These are phyloP conservation scores for Archips xylosteana DNA, from an alignment of 2,888 invertebrate genomes.

Conservation along the genomic window DNA sequence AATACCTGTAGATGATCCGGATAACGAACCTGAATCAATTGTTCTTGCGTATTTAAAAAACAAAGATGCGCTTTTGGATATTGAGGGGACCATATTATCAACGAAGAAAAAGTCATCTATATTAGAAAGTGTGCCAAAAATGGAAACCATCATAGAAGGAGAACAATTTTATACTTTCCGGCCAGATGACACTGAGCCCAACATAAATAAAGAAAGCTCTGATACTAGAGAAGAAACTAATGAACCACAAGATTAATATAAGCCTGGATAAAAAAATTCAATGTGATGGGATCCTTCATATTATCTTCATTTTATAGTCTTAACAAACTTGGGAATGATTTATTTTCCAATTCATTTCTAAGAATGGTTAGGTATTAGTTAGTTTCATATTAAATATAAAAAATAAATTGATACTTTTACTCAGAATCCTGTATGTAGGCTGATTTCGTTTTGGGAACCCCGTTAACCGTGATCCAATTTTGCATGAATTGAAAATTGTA, in stretches of 20 bases:
- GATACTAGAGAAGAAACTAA: not conserved
- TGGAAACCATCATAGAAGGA: constrained; percentile 69
- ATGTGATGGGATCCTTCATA: not conserved
- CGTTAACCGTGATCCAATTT: not conserved
- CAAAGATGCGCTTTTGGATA: constrained; percentile 53
- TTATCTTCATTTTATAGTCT: not conserved
- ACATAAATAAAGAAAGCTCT: not conserved
- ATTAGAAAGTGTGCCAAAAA: constrained; percentile 63
- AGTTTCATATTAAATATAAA: not conserved
- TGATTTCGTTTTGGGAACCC: not conserved
- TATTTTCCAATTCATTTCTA: not conserved
- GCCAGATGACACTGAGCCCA: constrained; percentile 19
- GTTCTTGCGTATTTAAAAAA: constrained; percentile 64
- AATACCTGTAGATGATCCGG: constrained; percentile 51
- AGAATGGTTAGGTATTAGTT: not conserved
- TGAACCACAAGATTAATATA: not conserved
- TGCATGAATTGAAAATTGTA: not conserved
- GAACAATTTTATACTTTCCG: constrained; percentile 55
- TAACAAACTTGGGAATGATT: not conserved
- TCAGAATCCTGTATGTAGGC: not conserved
- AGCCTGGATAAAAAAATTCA: not conserved
- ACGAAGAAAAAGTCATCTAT: constrained; percentile 63
- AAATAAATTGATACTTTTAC: not conserved
- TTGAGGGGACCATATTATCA: constrained; percentile 53
- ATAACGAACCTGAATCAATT: constrained; percentile 60